Evolutionary conservation across 1,140 invertebrate species (phyloP).

Genomic region (Probaryconus sp.): DNA sequence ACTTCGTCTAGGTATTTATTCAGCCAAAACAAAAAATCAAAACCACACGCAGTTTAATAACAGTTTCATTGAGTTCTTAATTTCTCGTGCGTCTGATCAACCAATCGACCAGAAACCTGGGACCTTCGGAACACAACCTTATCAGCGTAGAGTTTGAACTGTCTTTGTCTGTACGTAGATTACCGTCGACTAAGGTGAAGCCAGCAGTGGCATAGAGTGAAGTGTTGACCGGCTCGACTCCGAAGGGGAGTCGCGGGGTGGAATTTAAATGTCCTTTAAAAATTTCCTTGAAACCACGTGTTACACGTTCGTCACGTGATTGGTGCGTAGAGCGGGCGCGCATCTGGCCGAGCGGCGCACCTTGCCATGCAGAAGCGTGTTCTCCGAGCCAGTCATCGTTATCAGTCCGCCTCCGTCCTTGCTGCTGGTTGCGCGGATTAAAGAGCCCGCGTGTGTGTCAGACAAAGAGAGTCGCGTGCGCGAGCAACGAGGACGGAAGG

Average conservation of each 20-base stretch:
- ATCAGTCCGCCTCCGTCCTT: slow-evolving; percentile 49
- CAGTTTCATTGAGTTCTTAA: too few species aligned
- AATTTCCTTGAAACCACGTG: slow-evolving; percentile 41
- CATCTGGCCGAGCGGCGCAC: slow-evolving; percentile 12
- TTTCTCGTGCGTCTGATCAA: too few species aligned
- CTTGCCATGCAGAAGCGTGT: slow-evolving; percentile 23
- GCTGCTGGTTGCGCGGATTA: slow-evolving; percentile 24
- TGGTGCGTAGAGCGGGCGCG: slow-evolving; percentile 43
- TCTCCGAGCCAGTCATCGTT: slow-evolving; percentile 39
- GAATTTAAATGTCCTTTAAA: slow-evolving; percentile 52
- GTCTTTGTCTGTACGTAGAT: too few species aligned
- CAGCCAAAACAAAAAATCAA: too few species aligned
- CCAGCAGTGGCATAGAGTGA: too few species aligned
- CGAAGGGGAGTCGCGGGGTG: slow-evolving; percentile 27
- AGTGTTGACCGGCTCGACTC: too few species aligned
- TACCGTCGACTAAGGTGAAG: too few species aligned
- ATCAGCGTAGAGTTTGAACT: too few species aligned
- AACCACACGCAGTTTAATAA: too few species aligned
- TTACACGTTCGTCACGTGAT: slow-evolving; percentile 40
- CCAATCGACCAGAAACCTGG: too few species aligned
- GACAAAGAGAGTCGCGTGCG: neutral
- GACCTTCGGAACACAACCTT: too few species aligned
- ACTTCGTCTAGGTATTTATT: too few species aligned
- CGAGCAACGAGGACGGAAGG: neutral
- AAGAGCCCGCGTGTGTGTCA: neutral